Percentiles rank a stretch among this genome's conserved stretches.
These are phyloP conservation scores for Amphiprion clarkii DNA, from an alignment of 2,797 vertebrate species.

Conservation along the genomic window DNA sequence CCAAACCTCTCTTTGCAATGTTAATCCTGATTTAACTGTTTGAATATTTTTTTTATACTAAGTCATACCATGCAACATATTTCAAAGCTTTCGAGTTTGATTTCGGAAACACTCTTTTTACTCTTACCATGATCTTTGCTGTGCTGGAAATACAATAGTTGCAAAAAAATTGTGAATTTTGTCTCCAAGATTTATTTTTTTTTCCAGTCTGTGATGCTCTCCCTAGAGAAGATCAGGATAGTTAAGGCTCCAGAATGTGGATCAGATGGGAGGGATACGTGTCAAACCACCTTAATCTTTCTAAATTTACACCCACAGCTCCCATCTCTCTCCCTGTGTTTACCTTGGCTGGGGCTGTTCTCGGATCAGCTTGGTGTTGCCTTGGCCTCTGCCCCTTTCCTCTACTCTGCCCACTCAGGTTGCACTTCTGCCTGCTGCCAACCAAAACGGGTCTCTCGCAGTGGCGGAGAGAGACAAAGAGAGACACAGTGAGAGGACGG, in stretches of 20 bases:
- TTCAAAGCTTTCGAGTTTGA: constrained; percentile 2
- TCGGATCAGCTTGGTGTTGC: constrained; percentile 59
- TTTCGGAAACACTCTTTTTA: not conserved
- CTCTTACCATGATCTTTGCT: not conserved
- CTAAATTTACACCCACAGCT: constrained; percentile 64
- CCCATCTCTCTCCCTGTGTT: constrained; percentile 44
- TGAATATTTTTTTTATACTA: not conserved
- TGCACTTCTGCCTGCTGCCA: constrained; percentile 56
- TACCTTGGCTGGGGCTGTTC: constrained; percentile 67
- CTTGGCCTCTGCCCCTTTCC: constrained; percentile 65
- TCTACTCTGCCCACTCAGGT: constrained; percentile 68
- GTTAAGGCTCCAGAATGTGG: constrained; percentile 57
- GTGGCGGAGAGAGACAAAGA: constrained; percentile 15
- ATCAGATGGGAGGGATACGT: constrained; percentile 58
- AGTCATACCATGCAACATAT: not conserved
- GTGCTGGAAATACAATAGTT: not conserved
- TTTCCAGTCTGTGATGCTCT: constrained; percentile 5
- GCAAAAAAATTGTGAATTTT: not conserved
- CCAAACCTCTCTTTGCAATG: no score
- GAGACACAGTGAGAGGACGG: not conserved
- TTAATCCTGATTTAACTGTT: no score
- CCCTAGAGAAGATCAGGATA: constrained; percentile 25
- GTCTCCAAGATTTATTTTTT: not conserved
- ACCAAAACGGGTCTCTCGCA: constrained; percentile 26
- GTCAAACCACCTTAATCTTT: constrained; percentile 65